Percentiles rank a stretch among this genome's conserved stretches.
Evolutionary conservation across 2,113 vertebrate genomes (phyloP).

Genomic region (Oryzias woworae): DNA sequence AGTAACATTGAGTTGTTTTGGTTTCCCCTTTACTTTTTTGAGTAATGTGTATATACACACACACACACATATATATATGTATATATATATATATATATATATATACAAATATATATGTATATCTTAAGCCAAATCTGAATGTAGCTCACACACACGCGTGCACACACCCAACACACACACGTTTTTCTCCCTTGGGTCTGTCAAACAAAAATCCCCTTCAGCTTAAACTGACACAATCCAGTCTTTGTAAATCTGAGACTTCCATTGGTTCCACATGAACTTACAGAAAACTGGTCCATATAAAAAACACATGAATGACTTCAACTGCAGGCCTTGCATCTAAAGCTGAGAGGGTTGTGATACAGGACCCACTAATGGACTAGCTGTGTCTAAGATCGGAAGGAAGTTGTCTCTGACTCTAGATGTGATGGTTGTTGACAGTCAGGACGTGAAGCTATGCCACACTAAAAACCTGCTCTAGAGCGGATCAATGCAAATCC

Average conservation of each 20-base stretch:
- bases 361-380: constrained; percentile 42
- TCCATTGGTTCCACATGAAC: constrained; percentile 13
- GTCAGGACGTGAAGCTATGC: constrained; percentile 38
- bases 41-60: too few species aligned
- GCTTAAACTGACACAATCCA: constrained; percentile 41
- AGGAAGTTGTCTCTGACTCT: constrained; percentile 42
- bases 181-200: constrained; percentile 51
- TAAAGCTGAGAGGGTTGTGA: constrained; percentile 37
- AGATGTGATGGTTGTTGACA: constrained; percentile 41
- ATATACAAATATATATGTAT: too few species aligned
- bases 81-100: too few species aligned
- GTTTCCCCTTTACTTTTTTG: too few species aligned
- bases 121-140: constrained; percentile 46
- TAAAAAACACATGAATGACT: not conserved
- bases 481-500: constrained; percentile 63
- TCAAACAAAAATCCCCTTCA: constrained; percentile 49
- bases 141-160: constrained; percentile 4
- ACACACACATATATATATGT: too few species aligned
- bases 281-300: not conserved
- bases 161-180: constrained; percentile 3
- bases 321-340: not conserved
- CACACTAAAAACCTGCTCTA: constrained; percentile 24
- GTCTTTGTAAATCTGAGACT: constrained; percentile 43
- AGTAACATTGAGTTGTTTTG: too few species aligned
- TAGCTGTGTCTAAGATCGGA: constrained; percentile 21